phyloP scores from a whole-genome alignment of 2,888 invertebrate species.

The Lysandra coridon region DNA sequence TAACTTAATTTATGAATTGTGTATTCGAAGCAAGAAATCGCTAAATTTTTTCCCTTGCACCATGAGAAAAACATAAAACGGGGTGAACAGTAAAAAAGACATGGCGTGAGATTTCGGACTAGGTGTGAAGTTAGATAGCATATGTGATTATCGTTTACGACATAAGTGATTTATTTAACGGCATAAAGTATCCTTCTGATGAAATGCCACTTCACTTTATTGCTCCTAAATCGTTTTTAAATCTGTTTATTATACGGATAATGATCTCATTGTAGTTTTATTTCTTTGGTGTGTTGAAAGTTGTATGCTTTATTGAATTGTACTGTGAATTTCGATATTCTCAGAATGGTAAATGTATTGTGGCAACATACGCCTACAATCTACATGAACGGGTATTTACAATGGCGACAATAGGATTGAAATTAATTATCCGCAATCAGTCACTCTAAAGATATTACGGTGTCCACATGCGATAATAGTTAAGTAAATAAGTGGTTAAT shows the following conservation, averaged over 20 bases:
- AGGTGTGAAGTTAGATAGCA: constrained; percentile 68
- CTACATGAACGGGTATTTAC: not conserved
- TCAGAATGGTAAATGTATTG: not conserved
- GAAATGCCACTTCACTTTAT: constrained; percentile 32
- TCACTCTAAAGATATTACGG: constrained; percentile 14
- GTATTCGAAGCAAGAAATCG: constrained; percentile 10
- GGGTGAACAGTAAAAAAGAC: constrained; percentile 68
- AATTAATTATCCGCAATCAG: constrained; percentile 26
- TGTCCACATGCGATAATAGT: constrained; percentile 6
- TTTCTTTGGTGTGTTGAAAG: not conserved
- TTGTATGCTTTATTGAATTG: constrained; percentile 10
- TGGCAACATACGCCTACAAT: not conserved
- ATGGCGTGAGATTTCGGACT: constrained; percentile 59
- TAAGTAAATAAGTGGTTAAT: constrained; percentile 23
- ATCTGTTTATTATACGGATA: constrained; percentile 33
- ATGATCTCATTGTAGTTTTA: constrained; percentile 34
- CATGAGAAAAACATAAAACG: constrained; percentile 55
- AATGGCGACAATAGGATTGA: constrained; percentile 12
- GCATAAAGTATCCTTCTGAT: constrained; percentile 37
- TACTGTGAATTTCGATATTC: constrained; percentile 6
- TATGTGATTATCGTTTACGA: constrained; percentile 63
- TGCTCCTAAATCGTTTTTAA: constrained; percentile 22
- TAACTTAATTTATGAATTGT: not conserved
- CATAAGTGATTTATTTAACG: constrained; percentile 53
- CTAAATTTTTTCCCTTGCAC: constrained; percentile 43